phyloP scores from a whole-genome alignment of 2,888 invertebrate genomes.

The Lasioglossum lativentre region DNA sequence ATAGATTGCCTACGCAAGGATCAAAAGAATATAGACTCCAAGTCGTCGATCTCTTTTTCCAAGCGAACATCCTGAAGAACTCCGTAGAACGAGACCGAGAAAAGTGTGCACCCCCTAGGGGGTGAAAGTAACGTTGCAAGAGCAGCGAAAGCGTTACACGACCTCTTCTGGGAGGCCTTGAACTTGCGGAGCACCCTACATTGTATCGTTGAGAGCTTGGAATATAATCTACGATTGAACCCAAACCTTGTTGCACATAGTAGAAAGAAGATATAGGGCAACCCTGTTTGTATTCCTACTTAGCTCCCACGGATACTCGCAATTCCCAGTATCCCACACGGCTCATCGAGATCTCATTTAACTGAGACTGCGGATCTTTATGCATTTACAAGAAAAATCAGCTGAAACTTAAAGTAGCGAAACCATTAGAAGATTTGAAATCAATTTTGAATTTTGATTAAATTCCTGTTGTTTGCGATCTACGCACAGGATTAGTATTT shows the following conservation, averaged over 20 bases:
- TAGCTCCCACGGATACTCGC: background rate
- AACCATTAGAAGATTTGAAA: background rate
- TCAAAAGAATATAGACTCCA: background rate
- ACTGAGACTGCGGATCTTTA: background rate
- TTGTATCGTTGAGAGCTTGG: background rate
- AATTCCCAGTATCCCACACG: background rate
- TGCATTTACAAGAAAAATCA: background rate
- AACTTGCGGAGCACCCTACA: background rate
- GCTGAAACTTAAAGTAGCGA: no score
- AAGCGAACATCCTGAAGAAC: background rate
- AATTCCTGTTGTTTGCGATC: no score
- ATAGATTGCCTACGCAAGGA: background rate
- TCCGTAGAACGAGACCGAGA: background rate
- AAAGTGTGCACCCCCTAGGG: background rate
- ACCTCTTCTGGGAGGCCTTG: background rate
- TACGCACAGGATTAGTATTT: no score
- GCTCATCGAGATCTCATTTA: background rate
- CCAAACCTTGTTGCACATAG: background rate
- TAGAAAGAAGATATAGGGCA: background rate
- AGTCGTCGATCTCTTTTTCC: background rate
- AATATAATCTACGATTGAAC: background rate
- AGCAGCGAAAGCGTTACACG: background rate
- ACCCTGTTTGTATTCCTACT: background rate
- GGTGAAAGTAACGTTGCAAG: background rate
- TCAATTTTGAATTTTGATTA: no score